Evolutionary conservation across 2,888 invertebrate species (phyloP).

Genomic region (Neria commutata): DNA sequence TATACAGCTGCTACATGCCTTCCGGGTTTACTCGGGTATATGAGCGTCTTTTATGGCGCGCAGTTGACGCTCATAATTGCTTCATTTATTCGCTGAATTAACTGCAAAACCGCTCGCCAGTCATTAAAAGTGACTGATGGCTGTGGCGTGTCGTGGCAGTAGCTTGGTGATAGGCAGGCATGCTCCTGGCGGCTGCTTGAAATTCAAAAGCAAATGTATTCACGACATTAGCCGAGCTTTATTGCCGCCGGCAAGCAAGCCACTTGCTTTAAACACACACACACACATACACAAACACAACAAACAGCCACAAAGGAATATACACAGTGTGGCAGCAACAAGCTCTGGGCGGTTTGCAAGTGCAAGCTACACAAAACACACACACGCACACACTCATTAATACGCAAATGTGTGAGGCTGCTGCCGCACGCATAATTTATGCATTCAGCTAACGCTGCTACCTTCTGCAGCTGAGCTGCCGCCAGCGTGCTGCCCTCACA

Average conservation of each 20-base stretch:
- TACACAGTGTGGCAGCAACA: too few species aligned
- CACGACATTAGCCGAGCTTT: background rate
- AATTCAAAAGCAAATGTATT: background rate
- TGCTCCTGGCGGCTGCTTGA: background rate
- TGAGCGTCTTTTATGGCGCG: too few species aligned
- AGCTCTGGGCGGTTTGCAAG: background rate
- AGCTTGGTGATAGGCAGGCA: background rate
- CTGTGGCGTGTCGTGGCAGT: background rate
- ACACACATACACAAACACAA: too few species aligned
- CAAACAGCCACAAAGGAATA: background rate
- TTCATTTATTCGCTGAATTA: constrained; percentile 11
- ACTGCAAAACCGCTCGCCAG: background rate
- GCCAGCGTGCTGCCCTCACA: too few species aligned
- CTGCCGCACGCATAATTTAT: background rate
- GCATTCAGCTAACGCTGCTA: too few species aligned
- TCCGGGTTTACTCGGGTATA: too few species aligned
- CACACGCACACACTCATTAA: too few species aligned
- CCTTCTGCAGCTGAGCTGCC: too few species aligned
- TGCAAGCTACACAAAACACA: too few species aligned
- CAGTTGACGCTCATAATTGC: constrained; percentile 8
- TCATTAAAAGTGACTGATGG: background rate
- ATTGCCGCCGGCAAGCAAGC: too few species aligned
- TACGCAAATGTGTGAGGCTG: background rate
- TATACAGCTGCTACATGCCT: too few species aligned
- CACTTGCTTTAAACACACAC: too few species aligned